Conservation (phyloP, 2,797 vertebrate genomes). For the Eulemur albifrons region DNA sequence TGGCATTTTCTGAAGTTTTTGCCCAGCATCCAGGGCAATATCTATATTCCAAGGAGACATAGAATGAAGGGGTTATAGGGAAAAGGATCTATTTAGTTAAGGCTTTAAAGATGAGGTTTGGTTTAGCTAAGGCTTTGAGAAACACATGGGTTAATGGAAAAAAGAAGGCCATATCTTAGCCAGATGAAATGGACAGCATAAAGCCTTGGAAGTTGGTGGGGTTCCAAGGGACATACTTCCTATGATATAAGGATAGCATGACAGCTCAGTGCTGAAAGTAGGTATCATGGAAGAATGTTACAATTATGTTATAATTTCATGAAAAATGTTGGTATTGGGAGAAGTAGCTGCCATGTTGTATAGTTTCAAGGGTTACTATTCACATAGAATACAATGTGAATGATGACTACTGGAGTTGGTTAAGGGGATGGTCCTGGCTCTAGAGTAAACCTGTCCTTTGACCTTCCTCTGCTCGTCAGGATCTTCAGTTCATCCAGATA, state of each 20-base stretch:
- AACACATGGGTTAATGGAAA: not conserved
- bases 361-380: not conserved
- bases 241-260: not conserved
- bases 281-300: not conserved
- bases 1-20: not conserved
- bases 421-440: not conserved
- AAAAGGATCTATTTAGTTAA: not conserved
- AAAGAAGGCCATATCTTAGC: not conserved
- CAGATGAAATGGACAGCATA: not conserved
- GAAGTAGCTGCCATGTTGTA: not conserved
- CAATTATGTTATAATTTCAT: not conserved
- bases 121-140: not conserved
- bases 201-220: not conserved
- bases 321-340: not conserved
- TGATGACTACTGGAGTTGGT: not conserved
- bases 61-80: not conserved
- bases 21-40: not conserved
- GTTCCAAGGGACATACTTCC: not conserved
- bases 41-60: not conserved
- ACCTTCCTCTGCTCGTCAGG: not conserved
- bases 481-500: not conserved
- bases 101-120: not conserved
- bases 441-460: not conserved
- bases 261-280: not conserved
- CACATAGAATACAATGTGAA: not conserved